A percentile compares a stretch with the other conserved stretches of the same genome.
phyloP scores from a whole-genome alignment of 2,888 invertebrate species.

The Hartigia nigra region DNA sequence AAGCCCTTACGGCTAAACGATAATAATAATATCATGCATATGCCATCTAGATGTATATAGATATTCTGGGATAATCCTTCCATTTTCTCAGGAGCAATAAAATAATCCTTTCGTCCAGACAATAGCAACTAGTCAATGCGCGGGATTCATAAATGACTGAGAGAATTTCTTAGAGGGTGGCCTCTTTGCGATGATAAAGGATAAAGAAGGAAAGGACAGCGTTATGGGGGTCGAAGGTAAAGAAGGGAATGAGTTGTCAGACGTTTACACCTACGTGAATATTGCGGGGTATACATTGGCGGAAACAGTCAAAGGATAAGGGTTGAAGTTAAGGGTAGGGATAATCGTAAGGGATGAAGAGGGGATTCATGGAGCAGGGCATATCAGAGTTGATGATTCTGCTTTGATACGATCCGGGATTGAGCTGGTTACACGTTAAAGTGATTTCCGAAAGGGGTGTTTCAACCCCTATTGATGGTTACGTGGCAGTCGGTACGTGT shows the following conservation, averaged over 20 bases:
- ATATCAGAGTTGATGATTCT: constrained; percentile 9
- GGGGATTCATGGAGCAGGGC: not conserved
- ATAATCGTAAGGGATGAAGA: not conserved
- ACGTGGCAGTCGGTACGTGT: not conserved
- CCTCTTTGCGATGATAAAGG: not conserved
- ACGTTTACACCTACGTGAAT: not conserved
- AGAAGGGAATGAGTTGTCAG: not conserved
- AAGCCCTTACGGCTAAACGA: not conserved
- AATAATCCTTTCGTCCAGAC: not conserved
- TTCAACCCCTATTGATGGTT: not conserved
- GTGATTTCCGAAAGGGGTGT: constrained; percentile 11
- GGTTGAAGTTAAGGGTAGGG: not conserved
- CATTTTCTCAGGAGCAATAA: not conserved
- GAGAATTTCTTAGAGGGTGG: not conserved
- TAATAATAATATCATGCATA: not conserved
- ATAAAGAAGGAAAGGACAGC: not conserved
- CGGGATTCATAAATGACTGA: not conserved
- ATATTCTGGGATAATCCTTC: not conserved
- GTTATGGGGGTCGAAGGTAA: not conserved
- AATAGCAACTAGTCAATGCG: not conserved
- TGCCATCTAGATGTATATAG: not conserved
- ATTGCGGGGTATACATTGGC: not conserved
- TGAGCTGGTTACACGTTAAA: constrained; percentile 4
- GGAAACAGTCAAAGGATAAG: not conserved
- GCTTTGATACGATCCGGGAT: constrained; percentile 14